Evolutionary conservation across 2,888 invertebrate genomes (phyloP).

Genomic region (Acanthopleura granulata): DNA sequence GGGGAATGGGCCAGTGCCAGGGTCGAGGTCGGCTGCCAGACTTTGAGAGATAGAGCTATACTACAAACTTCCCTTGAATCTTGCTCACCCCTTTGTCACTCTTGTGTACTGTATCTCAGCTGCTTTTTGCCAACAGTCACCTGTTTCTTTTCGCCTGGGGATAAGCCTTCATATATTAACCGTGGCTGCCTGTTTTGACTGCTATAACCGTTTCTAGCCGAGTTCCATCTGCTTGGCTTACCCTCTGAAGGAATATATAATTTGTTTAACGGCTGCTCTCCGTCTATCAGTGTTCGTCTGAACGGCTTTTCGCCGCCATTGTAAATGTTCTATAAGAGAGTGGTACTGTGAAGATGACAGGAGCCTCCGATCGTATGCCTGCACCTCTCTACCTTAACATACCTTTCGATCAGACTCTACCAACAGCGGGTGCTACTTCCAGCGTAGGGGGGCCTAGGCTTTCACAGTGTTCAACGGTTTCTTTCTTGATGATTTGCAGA

Average conservation of each 20-base stretch:
- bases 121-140: not conserved
- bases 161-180: conserved; percentile 16
- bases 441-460: too few relatives aligned
- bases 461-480: too few relatives aligned
- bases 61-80: not conserved
- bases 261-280: conserved; percentile 15
- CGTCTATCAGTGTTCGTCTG: conserved; percentile 18
- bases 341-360: conserved; percentile 4
- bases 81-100: not conserved
- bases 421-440: too few relatives aligned
- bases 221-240: conserved; percentile 13
- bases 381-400: too few relatives aligned
- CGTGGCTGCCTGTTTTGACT: conserved; percentile 12
- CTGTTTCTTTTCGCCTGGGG: not conserved
- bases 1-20: not conserved
- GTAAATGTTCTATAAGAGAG: not conserved
- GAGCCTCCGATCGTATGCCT: not conserved
- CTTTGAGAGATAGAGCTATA: not conserved
- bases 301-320: conserved; percentile 15
- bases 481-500: too few relatives aligned
- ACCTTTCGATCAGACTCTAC: too few relatives aligned
- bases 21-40: not conserved
- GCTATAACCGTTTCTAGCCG: conserved; percentile 9
- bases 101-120: not conserved
- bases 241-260: conserved; percentile 5